These are phyloP conservation scores for Heliangelus exortis DNA, from an alignment of 2,797 vertebrate species.

Conservation along the genomic window DNA sequence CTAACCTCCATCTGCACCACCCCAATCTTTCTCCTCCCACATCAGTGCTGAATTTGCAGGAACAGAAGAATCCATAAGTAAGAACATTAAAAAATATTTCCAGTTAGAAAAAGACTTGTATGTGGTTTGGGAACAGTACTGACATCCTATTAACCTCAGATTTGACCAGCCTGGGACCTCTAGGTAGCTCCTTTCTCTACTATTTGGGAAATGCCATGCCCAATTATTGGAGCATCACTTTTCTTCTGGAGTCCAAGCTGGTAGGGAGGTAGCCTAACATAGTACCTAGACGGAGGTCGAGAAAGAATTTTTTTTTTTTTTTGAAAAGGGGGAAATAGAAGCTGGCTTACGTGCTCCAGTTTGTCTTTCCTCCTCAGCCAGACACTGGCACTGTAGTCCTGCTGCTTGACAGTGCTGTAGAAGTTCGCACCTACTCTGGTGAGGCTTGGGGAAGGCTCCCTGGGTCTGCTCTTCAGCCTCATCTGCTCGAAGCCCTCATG, in stretches of 20 bases:
- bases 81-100: background rate
- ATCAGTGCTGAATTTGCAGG: slow-evolving; percentile 24
- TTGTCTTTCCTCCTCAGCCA: slow-evolving; percentile 93
- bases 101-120: background rate
- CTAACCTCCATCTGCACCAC: slow-evolving; percentile 55
- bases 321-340: background rate
- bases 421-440: slow-evolving; percentile 79
- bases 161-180: background rate
- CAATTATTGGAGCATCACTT: background rate
- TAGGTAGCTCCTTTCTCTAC: background rate
- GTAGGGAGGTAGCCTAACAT: background rate
- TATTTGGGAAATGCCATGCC: background rate
- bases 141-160: background rate
- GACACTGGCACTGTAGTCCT: slow-evolving; percentile 92
- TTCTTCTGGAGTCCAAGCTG: background rate
- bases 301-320: background rate
- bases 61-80: background rate
- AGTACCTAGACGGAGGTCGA: background rate
- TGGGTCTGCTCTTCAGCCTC: slow-evolving; percentile 83
- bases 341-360: slow-evolving; percentile 90
- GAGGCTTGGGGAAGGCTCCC: slow-evolving; percentile 76
- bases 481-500: slow-evolving; percentile 83
- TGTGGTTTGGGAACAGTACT: background rate
- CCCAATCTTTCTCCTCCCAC: slow-evolving; percentile 51
- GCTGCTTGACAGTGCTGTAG: slow-evolving; percentile 89